Base-by-base conservation (phyloP, 2,888 invertebrate species). In the Campoletis raptor region DNA sequence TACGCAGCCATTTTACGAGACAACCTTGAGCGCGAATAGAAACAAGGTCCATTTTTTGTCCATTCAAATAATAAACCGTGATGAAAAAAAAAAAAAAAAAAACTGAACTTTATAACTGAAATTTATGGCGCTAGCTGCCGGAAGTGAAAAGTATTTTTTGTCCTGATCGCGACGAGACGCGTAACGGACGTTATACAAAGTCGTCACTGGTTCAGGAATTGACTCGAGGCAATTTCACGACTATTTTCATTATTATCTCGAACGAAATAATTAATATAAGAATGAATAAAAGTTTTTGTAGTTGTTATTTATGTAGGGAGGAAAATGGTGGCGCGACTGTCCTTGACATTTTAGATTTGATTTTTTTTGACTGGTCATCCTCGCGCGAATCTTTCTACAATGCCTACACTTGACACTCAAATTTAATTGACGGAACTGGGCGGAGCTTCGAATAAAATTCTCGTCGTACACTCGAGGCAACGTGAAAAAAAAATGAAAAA, bases 401-500 rank as follows among this genome's bases (percentile, higher is more conserved):
- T n/a, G n/a, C n/a, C n/a, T 45, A 45, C 15, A 10, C 45, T 45
- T 70, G 42, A 3, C 6, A 45, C 15, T 45, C 2, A 45, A 57
- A 54, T 24, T 24, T 12, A 42, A 24, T 70, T 0, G 45, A 48
- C 9, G 9, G 30, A 70, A 70, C 48, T 70, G 8, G 70, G 30
- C 48, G 21, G 48, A 48, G 30, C 30, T 18, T 7, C 18, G 70
- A 48, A 70, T 70, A 30, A 48, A 70, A 9, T 30, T 24, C 12
- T 30, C 8, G 8, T 21, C 48, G 69, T 12, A 69, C 2, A 30
- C 30, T 30, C 69, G 42, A 24, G 69, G n/a, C 70, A 40, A 30
- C 9, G 42, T 45, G 69, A 9, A 7, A 37, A 21, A 67, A 78
- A 67, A 78, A 78, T n/a, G n/a, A n/a, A n/a, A 9, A 7, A 37